These are phyloP conservation scores for Micropoecilia bifurca DNA, from an alignment of 2,797 vertebrate species.

Conservation along the genomic window DNA sequence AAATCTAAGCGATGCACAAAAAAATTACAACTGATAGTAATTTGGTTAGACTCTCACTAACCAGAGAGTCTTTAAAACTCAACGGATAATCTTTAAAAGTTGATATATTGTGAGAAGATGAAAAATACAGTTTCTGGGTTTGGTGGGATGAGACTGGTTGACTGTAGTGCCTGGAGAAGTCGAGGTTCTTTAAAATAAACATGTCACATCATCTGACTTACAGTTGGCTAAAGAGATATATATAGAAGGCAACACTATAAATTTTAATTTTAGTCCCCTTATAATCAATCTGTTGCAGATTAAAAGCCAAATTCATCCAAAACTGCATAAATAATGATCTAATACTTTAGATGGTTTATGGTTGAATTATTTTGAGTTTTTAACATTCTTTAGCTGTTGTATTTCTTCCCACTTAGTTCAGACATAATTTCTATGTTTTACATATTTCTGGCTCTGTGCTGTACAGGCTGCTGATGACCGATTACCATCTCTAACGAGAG, in stretches of 20 bases:
- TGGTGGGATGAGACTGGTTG: background rate
- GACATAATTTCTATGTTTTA: background rate
- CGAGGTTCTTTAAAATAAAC: background rate
- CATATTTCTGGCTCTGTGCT: background rate
- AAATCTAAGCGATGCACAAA: background rate
- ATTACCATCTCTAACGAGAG: conserved; percentile 1
- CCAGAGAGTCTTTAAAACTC: background rate
- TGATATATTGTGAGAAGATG: background rate
- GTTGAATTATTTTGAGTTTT: conserved; percentile 10
- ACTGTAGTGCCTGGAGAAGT: background rate
- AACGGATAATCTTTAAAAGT: background rate
- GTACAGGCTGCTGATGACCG: background rate
- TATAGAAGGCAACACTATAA: background rate
- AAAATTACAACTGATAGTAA: background rate
- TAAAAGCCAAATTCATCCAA: background rate
- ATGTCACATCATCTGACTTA: background rate
- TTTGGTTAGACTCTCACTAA: background rate
- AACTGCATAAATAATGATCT: background rate
- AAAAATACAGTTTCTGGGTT: background rate
- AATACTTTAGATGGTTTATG: conserved; percentile 23
- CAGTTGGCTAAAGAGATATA: background rate
- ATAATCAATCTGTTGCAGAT: background rate
- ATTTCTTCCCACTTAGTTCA: background rate
- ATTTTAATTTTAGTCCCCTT: background rate
- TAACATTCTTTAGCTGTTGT: background rate